A percentile compares a stretch with the other conserved stretches of the same genome.
phyloP scores from a whole-genome alignment of 2,797 vertebrate genomes.

The Labeo calbasu region DNA sequence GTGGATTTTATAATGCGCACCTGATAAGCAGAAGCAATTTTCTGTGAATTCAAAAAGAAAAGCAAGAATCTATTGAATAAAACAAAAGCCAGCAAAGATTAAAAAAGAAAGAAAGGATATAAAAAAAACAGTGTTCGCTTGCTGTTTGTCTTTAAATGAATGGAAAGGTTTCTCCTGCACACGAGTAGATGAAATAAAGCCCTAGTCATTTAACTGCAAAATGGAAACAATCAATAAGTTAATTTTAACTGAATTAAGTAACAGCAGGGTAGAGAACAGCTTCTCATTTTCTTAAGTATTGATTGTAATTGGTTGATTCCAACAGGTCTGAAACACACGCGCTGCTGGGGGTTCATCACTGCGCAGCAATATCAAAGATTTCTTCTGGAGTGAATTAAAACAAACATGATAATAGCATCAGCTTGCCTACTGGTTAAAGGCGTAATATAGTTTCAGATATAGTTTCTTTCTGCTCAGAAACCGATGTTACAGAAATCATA shows the following conservation, averaged over 20 bases:
- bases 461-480: background rate
- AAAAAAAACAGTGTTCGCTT: background rate
- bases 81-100: background rate
- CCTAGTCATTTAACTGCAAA: constrained; percentile 11
- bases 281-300: constrained; percentile 44
- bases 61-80: background rate
- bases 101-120: background rate
- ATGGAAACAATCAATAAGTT: constrained; percentile 42
- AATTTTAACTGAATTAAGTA: constrained; percentile 43
- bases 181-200: constrained; percentile 1
- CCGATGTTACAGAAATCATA: constrained; percentile 11
- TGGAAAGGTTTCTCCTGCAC: constrained; percentile 1
- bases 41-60: constrained; percentile 14
- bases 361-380: background rate
- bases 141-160: constrained; percentile 1
- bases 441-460: background rate
- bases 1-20: constrained; percentile 21
- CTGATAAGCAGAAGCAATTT: constrained; percentile 26
- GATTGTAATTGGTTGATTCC: constrained; percentile 44
- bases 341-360: constrained; percentile 31
- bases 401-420: background rate
- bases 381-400: constrained; percentile 30
- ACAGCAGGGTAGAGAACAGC: constrained; percentile 42
- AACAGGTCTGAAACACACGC: constrained; percentile 23
- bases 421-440: constrained; percentile 25